phyloP scores from a whole-genome alignment of 2,797 vertebrate species.

The Gila robusta region DNA sequence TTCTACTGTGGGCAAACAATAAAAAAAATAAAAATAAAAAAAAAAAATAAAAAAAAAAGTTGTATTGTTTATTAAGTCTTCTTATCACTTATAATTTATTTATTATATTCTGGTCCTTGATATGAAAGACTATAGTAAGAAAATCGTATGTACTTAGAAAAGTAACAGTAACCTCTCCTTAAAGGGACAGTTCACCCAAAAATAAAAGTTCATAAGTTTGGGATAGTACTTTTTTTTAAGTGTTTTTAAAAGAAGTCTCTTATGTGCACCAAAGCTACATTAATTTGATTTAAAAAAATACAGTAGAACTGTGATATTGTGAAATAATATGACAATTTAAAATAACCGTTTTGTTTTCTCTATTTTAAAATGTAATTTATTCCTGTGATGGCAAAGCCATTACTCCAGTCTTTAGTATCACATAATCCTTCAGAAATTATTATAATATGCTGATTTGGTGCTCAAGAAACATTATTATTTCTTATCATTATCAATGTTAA shows the following conservation, averaged over 20 bases:
- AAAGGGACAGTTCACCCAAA: background rate
- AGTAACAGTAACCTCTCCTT: background rate
- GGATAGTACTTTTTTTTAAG: background rate
- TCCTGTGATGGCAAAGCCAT: too few species aligned
- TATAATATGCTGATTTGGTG: too few species aligned
- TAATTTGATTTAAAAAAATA: background rate
- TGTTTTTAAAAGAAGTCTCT: background rate
- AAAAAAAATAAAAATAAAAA: too few species aligned
- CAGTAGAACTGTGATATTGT: background rate
- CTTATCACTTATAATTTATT: background rate
- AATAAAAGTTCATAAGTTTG: background rate
- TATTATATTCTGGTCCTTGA: background rate
- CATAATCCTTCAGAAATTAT: too few species aligned
- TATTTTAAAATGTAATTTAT: background rate
- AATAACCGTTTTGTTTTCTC: background rate
- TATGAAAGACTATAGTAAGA: background rate
- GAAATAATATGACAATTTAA: background rate
- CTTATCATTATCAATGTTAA: too few species aligned
- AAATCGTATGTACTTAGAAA: background rate
- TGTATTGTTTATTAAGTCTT: background rate
- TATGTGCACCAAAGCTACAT: background rate
- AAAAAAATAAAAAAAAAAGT: too few species aligned
- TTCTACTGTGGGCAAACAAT: too few species aligned
- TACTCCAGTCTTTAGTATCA: too few species aligned
- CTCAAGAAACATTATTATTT: too few species aligned